These are phyloP conservation scores for Bruchidius siliquastri DNA, from an alignment of 2,888 invertebrate species.

Conservation along the genomic window DNA sequence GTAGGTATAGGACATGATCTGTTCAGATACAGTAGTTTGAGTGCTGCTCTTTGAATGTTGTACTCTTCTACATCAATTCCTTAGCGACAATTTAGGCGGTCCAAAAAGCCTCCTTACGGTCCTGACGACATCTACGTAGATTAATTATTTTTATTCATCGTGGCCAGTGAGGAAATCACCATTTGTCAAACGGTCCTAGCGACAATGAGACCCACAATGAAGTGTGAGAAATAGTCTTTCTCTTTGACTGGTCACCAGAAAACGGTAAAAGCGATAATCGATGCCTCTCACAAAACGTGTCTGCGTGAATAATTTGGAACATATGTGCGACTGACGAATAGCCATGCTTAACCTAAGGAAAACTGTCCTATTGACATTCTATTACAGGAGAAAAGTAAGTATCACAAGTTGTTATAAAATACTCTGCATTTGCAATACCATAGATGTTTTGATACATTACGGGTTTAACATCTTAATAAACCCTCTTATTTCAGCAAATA, in stretches of 20 bases:
- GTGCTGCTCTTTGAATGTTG: too few species aligned
- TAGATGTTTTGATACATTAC: neutral
- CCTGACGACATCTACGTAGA: neutral
- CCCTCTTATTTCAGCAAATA: constrained; percentile 33
- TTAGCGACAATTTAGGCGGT: too few species aligned
- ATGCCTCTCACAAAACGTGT: neutral
- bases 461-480: too few species aligned
- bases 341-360: neutral
- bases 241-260: neutral
- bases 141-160: neutral
- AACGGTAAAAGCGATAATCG: neutral
- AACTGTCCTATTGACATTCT: too few species aligned
- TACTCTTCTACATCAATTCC: too few species aligned
- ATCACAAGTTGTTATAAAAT: too few species aligned
- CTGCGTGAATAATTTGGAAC: neutral
- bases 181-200: neutral
- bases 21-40: too few species aligned
- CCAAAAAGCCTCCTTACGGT: neutral
- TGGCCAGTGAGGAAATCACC: neutral
- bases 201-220: neutral
- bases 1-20: too few species aligned
- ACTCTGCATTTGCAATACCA: neutral
- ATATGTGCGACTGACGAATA: neutral
- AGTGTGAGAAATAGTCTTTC: neutral
- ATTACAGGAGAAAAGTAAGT: too few species aligned